These are phyloP conservation scores for Cheumatopsyche charites DNA, from an alignment of 1,140 invertebrate species.

Conservation along the genomic window DNA sequence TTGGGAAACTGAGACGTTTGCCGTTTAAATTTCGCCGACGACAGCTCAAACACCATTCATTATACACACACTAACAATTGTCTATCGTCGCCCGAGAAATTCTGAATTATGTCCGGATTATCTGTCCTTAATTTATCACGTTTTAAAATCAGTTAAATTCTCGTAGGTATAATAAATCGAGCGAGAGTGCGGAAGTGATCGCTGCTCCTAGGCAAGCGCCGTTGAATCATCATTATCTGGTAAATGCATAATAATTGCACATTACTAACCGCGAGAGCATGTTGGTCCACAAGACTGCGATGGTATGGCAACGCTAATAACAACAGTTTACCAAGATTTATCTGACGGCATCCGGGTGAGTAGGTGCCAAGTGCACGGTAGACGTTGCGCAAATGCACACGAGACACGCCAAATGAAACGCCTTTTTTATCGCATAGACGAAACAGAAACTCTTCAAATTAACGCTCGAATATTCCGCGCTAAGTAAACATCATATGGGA, in stretches of 20 bases:
- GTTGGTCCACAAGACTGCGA: slow-evolving; percentile 20
- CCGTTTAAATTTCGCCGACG: neutral
- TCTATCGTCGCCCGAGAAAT: slow-evolving; percentile 5
- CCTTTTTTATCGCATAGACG: too few species aligned
- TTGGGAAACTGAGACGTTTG: neutral
- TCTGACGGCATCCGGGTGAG: slow-evolving; percentile 25
- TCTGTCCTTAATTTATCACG: neutral
- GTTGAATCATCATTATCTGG: slow-evolving; percentile 37
- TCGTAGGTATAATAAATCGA: neutral
- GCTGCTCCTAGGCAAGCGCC: slow-evolving; percentile 6
- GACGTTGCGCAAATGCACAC: neutral
- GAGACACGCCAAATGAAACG: too few species aligned
- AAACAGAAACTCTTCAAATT: too few species aligned
- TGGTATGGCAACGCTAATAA: slow-evolving; percentile 22
- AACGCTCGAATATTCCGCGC: neutral
- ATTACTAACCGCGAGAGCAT: slow-evolving; percentile 33
- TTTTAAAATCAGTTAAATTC: too few species aligned
- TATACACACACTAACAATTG: neutral
- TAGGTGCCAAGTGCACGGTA: slow-evolving; percentile 31
- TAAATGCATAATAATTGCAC: slow-evolving; percentile 44
- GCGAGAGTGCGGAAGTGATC: slow-evolving; percentile 7
- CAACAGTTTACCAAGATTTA: slow-evolving; percentile 31
- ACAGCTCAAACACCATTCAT: neutral
- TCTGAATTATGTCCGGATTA: slow-evolving; percentile 4
- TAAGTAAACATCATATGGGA: neutral